Base-by-base conservation (phyloP, 2,888 invertebrate genomes). In the Syrphus vitripennis region DNA sequence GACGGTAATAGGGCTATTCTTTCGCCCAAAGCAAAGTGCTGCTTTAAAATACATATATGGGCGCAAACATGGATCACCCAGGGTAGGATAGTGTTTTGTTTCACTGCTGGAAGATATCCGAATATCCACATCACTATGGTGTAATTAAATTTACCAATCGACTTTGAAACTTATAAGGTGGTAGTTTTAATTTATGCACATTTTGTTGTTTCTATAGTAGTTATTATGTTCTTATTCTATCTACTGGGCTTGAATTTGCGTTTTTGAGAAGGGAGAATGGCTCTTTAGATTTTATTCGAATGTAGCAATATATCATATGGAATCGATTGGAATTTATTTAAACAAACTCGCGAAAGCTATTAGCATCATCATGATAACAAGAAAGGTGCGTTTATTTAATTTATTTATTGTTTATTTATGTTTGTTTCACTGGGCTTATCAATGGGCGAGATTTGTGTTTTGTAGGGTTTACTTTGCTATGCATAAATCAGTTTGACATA, bases 1-100 rank as follows among this genome's bases (percentile, higher is more conserved):
- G 90, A 88, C 55, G 89, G 89, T 59, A 88, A 63, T 45, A 90
- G 88, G 45, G 89, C 88, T 61, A 88, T 89, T 61, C 89, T 88
- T 72, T 89, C 89, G 31, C 77, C 31, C 53, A 40, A 63, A 45
- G 59, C 63, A 42, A 78, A 65, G 9, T 86, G 61, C 26, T 71
- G 50, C 9, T 34, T 70, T 42, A 86, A 57, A 34, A 81, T 19
- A 12, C 71, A 50, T 70, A 81, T 72, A 78, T 86, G 74, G 42
- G 72, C 77, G 70, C 77, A 86, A 77, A 86, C 61, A 67, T 78
- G 55, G 29, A 82, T 74, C 67, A 76, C 76, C 77, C 72, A 82
- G 57, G 81, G 82, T 74, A 72, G 53, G 57, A 82, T 63, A n/a
- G 40, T 40, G 42, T 63, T 69, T 37, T 42, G 24, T 86, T 86